These are phyloP conservation scores for Halichoerus grypus DNA, from an alignment of 2,113 vertebrate species.

Conservation along the genomic window DNA sequence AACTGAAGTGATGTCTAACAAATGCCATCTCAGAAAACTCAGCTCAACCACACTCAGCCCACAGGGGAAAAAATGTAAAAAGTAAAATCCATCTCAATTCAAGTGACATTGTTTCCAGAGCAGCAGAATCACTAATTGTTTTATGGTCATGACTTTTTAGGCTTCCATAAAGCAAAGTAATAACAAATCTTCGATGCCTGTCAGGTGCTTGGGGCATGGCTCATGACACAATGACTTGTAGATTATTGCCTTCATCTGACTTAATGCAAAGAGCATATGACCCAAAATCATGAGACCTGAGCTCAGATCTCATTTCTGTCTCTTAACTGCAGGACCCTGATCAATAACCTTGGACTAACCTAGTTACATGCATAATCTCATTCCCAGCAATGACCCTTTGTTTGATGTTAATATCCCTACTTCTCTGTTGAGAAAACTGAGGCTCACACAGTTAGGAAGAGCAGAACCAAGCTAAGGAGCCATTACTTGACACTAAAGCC, in stretches of 20 bases:
- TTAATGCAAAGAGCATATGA: background rate
- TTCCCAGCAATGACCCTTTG: background rate
- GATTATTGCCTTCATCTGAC: background rate
- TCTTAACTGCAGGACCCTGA: background rate
- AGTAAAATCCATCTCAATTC: slow-evolving; percentile 66
- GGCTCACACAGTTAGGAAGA: background rate
- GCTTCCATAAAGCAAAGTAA: slow-evolving; percentile 63
- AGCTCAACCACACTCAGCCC: background rate
- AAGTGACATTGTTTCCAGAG: slow-evolving; percentile 61
- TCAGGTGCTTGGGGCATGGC: slow-evolving; percentile 11
- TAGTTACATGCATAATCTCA: background rate
- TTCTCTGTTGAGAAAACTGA: slow-evolving; percentile 1
- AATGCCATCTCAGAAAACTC: slow-evolving; percentile 48
- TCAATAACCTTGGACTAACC: background rate
- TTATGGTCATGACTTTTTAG: slow-evolving; percentile 74
- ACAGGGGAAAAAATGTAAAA: background rate
- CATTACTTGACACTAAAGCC: background rate
- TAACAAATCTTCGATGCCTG: slow-evolving; percentile 59
- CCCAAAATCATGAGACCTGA: background rate
- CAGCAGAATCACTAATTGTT: slow-evolving; percentile 79
- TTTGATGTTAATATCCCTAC: background rate
- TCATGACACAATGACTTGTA: background rate
- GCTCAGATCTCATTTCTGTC: background rate
- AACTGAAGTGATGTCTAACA: slow-evolving; percentile 6
- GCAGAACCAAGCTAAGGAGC: background rate